Evolutionary conservation across 2,113 vertebrate genomes (phyloP).

Genomic region (Myotis lucifugus): DNA sequence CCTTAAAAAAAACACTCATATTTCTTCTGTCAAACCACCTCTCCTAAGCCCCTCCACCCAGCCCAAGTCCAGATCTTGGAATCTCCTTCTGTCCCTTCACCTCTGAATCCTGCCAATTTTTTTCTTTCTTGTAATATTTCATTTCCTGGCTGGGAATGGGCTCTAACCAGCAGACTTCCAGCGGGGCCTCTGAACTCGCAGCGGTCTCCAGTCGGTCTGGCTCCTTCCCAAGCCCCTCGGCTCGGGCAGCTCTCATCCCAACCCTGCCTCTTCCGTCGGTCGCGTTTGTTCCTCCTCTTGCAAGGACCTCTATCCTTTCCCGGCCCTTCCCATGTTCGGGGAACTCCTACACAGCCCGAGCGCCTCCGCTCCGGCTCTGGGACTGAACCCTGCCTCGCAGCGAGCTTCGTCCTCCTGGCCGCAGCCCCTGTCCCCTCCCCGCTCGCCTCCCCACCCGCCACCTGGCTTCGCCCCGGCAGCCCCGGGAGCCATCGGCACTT

Average conservation of each 20-base stretch:
- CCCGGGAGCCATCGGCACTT: conserved; percentile 27
- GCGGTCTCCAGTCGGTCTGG: not conserved
- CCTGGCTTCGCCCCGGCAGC: conserved; percentile 50
- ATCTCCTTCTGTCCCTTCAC: not conserved
- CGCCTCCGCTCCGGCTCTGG: not conserved
- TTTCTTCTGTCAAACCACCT: not conserved
- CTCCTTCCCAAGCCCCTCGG: conserved; percentile 31
- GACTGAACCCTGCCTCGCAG: not conserved
- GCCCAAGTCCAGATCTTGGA: not conserved
- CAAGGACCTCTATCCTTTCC: conserved; percentile 46
- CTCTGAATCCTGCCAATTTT: not conserved
- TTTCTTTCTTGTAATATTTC: not conserved
- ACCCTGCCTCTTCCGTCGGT: conserved; percentile 57
- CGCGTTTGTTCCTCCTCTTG: conserved; percentile 54
- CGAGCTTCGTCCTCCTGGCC: not conserved
- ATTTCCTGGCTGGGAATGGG: conserved; percentile 18
- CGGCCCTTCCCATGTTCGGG: not conserved
- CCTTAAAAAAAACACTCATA: not conserved
- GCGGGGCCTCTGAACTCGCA: not conserved
- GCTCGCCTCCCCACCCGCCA: conserved; percentile 14
- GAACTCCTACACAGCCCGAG: conserved; percentile 13
- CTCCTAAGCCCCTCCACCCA: not conserved
- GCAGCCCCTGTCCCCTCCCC: not conserved
- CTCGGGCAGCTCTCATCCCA: conserved; percentile 7
- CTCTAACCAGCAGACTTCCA: conserved; percentile 56